Evolutionary conservation across 2,888 invertebrate species (phyloP), one percentile per base, ranked within the genome.

Genomic region (Ryuthela nishihirai): DNA sequence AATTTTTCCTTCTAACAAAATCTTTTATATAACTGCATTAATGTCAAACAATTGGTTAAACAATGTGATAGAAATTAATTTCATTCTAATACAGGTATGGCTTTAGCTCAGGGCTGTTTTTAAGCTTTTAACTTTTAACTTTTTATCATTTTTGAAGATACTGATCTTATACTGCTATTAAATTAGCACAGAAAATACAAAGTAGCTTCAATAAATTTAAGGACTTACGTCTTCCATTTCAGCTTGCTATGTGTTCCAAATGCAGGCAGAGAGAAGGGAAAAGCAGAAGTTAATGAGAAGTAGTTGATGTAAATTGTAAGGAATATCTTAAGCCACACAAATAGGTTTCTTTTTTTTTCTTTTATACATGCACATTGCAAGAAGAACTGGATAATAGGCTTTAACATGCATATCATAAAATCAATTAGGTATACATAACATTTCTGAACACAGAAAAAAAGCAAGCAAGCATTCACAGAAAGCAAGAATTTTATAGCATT

Each of bases 221-320:
- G 36, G 54, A 85, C 87, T 89, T 84, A 93, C 93, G 90, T 92
- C 78, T 90, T 94, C 94, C 94, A 94, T 76, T 90, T 89, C 70
- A 94, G 84, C 62, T 59, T 64, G 61, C 61, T 64, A 69, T 72
- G 69, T 49, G 74, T 35, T 56, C 55, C 67, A 68, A 74, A 78
- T 77, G 67, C 54, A 60, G 56, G 45, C 40, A 49, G 42, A 41
- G 39, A 54, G 60, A 65, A 50, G 47, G 54, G 50, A 48, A 64
- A 61, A 65, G 56, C 52, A 62, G 65, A 49, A 45, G 55, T 60
- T 54, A 60, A 34, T 60, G 52, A 53, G 35, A 49, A 53, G 15
- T 40, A 41, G 50, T 32, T 52, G 24, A 52, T 45, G 38, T 47
- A 42, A 36, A 49, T 39, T 26, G 40, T 40, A 23, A 35, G 44